phyloP scores from a whole-genome alignment of 2,888 invertebrate genomes.

The Keiferia lycopersicella region DNA sequence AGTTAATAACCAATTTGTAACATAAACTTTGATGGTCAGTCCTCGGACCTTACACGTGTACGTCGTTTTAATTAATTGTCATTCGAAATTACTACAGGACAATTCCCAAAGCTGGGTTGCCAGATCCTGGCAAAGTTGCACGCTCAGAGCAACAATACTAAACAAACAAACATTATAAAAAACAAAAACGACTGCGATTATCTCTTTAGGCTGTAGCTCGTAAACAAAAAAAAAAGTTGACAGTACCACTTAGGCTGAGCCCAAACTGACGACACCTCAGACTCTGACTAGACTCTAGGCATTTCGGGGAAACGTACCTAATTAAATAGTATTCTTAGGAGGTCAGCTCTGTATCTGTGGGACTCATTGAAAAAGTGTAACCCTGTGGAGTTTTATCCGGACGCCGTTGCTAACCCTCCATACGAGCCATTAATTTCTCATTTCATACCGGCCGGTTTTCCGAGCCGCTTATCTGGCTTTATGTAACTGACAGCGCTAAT shows the following conservation, averaged over 20 bases:
- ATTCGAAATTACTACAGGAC: background rate
- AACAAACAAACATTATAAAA: no score
- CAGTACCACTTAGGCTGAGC: no score
- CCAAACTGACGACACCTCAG: no score
- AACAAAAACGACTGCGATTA: no score
- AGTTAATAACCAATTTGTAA: conserved; percentile 24
- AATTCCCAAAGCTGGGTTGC: background rate
- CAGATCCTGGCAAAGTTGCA: background rate
- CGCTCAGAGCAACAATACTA: no score
- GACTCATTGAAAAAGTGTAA: background rate
- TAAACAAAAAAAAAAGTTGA: no score
- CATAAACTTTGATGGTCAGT: background rate
- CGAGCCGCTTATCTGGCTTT: conserved; percentile 8
- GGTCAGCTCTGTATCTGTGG: no score
- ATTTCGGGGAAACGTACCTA: no score
- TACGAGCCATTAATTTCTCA: conserved; percentile 9
- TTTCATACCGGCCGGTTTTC: conserved; percentile 1
- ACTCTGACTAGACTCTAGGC: no score
- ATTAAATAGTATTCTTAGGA: no score
- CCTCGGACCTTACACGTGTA: conserved; percentile 3
- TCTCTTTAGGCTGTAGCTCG: no score
- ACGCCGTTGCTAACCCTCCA: background rate
- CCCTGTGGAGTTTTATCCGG: background rate
- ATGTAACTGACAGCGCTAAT: conserved; percentile 8
- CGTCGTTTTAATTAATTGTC: background rate